These are phyloP conservation scores for Serrognathus titanus DNA, from an alignment of 2,888 invertebrate genomes.

Conservation along the genomic window DNA sequence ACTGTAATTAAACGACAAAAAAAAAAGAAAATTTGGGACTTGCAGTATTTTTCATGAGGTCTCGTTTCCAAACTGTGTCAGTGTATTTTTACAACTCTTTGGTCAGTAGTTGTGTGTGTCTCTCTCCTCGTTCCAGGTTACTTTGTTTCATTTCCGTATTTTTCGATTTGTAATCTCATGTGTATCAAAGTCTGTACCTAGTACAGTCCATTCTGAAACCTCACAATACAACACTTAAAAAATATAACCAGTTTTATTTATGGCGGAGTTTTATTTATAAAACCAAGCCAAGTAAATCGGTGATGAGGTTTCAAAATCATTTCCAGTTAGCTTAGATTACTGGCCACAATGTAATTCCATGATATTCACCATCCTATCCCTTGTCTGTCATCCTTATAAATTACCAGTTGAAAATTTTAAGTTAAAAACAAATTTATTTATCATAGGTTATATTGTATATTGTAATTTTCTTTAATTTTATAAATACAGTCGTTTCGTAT, in stretches of 20 bases:
- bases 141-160: slow-evolving; percentile 36
- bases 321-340: no score
- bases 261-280: slow-evolving; percentile 1
- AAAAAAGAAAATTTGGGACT: slow-evolving; percentile 35
- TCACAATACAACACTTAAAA: slow-evolving; percentile 47
- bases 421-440: no score
- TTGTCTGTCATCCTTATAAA: no score
- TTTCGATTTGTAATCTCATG: slow-evolving; percentile 35
- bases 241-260: slow-evolving; percentile 36
- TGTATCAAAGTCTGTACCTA: slow-evolving; percentile 34
- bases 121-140: slow-evolving; percentile 40
- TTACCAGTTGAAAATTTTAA: no score
- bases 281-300: not conserved
- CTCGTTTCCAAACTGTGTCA: slow-evolving; percentile 38
- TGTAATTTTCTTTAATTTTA: no score
- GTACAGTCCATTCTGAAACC: slow-evolving; percentile 38
- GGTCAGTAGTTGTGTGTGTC: slow-evolving; percentile 48
- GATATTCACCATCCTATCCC: no score
- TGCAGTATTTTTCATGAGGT: slow-evolving; percentile 38
- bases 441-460: no score
- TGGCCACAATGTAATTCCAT: no score
- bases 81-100: slow-evolving; percentile 47
- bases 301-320: no score
- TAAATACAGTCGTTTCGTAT: no score
- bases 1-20: slow-evolving; percentile 37